A percentile compares a stretch with the other conserved stretches of the same genome.
phyloP scores from a whole-genome alignment of 2,113 vertebrate species.

The Oxyura jamaicensis region DNA sequence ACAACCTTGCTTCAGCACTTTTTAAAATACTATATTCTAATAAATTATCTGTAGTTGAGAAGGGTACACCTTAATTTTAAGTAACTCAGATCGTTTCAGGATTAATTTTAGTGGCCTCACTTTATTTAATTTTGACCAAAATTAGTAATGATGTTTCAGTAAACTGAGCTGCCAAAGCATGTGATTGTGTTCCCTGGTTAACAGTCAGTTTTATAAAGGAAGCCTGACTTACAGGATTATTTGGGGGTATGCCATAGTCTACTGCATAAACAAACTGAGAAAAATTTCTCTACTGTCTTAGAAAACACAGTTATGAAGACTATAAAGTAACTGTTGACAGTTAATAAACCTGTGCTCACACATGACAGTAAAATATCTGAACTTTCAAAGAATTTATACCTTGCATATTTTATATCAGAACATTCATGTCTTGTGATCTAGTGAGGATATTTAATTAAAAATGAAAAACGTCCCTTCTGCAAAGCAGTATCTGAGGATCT shows the following conservation, averaged over 20 bases:
- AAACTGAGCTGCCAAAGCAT: not conserved
- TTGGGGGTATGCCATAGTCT: not conserved
- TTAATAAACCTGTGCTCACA: constrained; percentile 43
- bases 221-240: not conserved
- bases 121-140: not conserved
- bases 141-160: not conserved
- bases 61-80: not conserved
- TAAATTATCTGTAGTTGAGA: not conserved
- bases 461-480: not conserved
- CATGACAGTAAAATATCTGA: not conserved
- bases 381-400: constrained; percentile 17
- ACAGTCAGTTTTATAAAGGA: not conserved
- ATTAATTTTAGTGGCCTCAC: not conserved
- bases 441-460: constrained; percentile 19
- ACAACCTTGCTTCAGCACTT: not conserved
- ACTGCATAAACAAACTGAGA: not conserved
- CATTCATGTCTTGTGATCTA: not conserved
- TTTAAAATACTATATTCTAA: not conserved
- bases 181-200: not conserved
- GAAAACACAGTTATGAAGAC: constrained; percentile 40
- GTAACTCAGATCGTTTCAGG: not conserved
- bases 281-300: not conserved
- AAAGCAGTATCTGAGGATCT: not conserved
- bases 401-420: not conserved
- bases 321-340: constrained; percentile 38